A percentile compares a stretch with the other conserved stretches of the same genome.
Evolutionary conservation across 2,113 vertebrate genomes (phyloP).

Genomic region (Percopsis transmontana): DNA sequence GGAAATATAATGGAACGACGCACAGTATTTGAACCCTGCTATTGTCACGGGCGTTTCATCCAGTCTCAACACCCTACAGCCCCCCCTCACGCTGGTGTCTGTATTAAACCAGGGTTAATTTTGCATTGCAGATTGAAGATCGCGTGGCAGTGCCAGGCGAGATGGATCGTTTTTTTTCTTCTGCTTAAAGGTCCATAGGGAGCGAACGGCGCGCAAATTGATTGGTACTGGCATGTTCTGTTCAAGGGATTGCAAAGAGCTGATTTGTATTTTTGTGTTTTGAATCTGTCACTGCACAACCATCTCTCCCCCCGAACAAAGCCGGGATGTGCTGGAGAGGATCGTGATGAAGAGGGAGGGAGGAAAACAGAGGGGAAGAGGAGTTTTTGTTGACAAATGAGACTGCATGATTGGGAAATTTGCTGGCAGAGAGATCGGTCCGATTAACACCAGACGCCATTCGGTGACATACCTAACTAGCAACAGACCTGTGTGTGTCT

Average conservation of each 20-base stretch:
- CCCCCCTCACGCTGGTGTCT: constrained; percentile 16
- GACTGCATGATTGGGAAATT: constrained; percentile 75
- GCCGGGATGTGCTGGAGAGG: constrained; percentile 7
- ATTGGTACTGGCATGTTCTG: constrained; percentile 47
- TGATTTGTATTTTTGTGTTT: constrained; percentile 42
- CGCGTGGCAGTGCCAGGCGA: constrained; percentile 10
- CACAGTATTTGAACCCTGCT: constrained; percentile 67
- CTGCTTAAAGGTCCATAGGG: constrained; percentile 25
- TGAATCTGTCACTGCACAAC: constrained; percentile 31
- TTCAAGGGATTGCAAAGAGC: constrained; percentile 35
- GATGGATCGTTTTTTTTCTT: constrained; percentile 49
- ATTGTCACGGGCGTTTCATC: constrained; percentile 53
- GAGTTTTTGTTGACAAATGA: constrained; percentile 21
- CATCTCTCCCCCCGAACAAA: constrained; percentile 1
- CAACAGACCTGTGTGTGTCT: constrained; percentile 56
- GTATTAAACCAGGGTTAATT: constrained; percentile 69
- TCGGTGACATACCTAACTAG: constrained; percentile 85
- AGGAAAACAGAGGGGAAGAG: constrained; percentile 10
- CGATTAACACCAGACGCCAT: constrained; percentile 82
- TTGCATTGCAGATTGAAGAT: constrained; percentile 73
- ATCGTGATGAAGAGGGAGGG: constrained; percentile 71
- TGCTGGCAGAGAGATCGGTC: constrained; percentile 77
- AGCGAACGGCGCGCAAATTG: constrained; percentile 29
- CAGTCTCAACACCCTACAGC: constrained; percentile 13
- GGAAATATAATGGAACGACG: constrained; percentile 67